Conservation (phyloP, 2,113 vertebrate species). For the Coptodon rendalli region DNA sequence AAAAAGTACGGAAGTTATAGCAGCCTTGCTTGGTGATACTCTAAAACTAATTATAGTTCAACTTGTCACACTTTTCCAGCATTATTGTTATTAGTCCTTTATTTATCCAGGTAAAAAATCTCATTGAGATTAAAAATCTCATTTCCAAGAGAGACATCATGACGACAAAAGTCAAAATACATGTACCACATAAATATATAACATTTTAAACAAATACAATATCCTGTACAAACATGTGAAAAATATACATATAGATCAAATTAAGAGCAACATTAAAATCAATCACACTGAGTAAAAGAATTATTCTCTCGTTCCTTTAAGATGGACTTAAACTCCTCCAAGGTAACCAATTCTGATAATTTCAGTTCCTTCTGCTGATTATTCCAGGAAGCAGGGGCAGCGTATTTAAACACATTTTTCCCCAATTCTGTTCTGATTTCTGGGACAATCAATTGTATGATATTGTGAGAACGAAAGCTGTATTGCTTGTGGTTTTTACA, state of each 20-base stretch:
- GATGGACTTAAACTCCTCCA: not conserved
- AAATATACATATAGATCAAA: not conserved
- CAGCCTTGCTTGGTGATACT: not conserved
- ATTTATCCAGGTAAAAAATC: not conserved
- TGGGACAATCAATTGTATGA: not conserved
- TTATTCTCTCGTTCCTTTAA: not conserved
- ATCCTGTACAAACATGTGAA: not conserved
- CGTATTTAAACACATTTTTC: not conserved
- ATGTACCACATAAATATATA: not conserved
- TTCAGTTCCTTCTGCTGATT: not conserved
- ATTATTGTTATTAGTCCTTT: not conserved
- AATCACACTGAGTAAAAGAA: not conserved
- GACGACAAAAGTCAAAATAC: not conserved
- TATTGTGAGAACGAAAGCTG: not conserved
- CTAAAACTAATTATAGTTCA: not conserved
- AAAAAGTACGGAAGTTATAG: not conserved
- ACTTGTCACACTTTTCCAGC: not conserved
- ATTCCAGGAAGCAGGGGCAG: not conserved
- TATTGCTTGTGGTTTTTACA: not conserved
- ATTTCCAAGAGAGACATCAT: not conserved
- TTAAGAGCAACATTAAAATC: not conserved
- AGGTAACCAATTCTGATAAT: not conserved
- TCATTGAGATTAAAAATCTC: not conserved
- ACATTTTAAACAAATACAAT: not conserved
- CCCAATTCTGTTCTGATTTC: fast-evolving